phyloP scores from a whole-genome alignment of 2,888 invertebrate genomes.

The Xanthia togata region DNA sequence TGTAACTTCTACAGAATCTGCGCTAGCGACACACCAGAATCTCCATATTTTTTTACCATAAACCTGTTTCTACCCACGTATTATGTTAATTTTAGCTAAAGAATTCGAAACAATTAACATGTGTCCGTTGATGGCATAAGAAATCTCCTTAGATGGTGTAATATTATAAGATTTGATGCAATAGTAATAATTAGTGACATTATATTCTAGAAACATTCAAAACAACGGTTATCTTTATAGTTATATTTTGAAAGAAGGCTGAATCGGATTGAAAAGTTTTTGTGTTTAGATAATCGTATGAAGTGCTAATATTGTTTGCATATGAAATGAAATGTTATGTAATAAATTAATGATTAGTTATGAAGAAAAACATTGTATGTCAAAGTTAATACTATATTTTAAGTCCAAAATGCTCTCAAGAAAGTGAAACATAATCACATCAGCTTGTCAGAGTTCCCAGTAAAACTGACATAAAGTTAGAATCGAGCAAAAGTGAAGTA shows the following conservation, averaged over 20 bases:
- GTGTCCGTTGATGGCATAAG: conserved; percentile 4
- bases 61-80: conserved; percentile 34
- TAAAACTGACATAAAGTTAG: background rate
- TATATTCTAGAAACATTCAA: conserved; percentile 4
- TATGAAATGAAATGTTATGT: no score
- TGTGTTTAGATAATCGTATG: no score
- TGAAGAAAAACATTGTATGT: no score
- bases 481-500: no score
- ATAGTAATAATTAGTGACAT: conserved; percentile 11
- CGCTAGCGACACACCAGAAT: background rate
- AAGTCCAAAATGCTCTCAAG: no score
- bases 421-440: no score
- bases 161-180: conserved; percentile 32
- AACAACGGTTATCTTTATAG: background rate
- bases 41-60: conserved; percentile 11
- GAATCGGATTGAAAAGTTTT: no score
- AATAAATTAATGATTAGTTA: no score
- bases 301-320: no score
- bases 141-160: conserved; percentile 35
- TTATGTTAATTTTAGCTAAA: conserved; percentile 44
- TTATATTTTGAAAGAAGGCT: background rate
- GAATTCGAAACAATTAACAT: conserved; percentile 5
- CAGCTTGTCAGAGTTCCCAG: accelerated
- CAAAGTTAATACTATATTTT: no score
- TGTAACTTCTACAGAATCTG: background rate